phyloP scores from a whole-genome alignment of 2,888 invertebrate genomes.

The Sylvicola cinctus region DNA sequence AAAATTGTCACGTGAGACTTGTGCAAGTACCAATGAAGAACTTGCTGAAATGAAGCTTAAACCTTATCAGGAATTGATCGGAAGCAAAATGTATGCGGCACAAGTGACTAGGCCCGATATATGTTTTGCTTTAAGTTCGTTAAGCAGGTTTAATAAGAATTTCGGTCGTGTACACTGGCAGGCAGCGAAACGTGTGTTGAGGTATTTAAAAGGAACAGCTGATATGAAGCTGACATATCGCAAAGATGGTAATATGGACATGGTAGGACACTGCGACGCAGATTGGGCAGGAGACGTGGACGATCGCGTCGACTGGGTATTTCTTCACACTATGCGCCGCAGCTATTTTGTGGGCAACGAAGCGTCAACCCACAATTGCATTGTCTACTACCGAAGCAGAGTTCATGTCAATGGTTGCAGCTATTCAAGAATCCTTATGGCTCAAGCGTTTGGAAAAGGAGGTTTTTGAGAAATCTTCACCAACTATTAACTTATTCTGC shows the following conservation, averaged over 20 bases:
- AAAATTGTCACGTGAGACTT: not conserved
- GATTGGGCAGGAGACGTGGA: conserved; percentile 11
- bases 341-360: conserved; percentile 13
- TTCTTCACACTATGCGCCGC: conserved; percentile 11
- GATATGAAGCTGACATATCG: not conserved
- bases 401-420: not conserved
- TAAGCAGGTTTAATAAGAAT: conserved; percentile 5
- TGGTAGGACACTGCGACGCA: conserved; percentile 11
- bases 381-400: not conserved
- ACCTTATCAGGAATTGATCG: not conserved
- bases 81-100: conserved; percentile 1
- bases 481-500: not conserved
- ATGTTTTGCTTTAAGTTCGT: conserved; percentile 4
- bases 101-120: conserved; percentile 5
- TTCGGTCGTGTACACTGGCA: conserved; percentile 4
- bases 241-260: conserved; percentile 5
- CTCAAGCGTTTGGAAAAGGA: not conserved
- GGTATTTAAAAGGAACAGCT: conserved; percentile 11
- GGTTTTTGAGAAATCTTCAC: not conserved
- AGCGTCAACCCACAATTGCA: conserved; percentile 6
- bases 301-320: conserved; percentile 12
- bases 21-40: not conserved
- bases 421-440: not conserved
- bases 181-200: conserved; percentile 11
- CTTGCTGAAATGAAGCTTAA: not conserved